These are phyloP conservation scores for Odontothrips loti DNA, from an alignment of 2,888 invertebrate genomes.

Conservation along the genomic window DNA sequence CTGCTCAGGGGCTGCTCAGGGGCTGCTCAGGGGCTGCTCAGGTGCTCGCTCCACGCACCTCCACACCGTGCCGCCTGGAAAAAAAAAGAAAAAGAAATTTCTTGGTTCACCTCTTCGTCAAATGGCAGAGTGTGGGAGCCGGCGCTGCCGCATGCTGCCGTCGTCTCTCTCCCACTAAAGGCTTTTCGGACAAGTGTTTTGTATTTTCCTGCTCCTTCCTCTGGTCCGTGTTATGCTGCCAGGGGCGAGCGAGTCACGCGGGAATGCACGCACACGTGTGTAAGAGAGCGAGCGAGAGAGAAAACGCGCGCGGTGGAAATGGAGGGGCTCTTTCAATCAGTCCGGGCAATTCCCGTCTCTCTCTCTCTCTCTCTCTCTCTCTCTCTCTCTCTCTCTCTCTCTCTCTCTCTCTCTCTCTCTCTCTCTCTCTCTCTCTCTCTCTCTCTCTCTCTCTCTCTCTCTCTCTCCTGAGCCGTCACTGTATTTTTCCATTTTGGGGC, in stretches of 20 bases:
- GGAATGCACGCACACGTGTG: neutral
- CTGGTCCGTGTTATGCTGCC: neutral
- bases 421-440: neutral
- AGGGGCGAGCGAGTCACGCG: neutral
- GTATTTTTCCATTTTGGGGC: neutral
- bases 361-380: too few species aligned
- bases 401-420: neutral
- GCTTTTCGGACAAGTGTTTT: too few species aligned
- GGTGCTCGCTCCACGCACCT: too few species aligned
- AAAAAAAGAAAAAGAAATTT: neutral
- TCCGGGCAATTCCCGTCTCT: neutral
- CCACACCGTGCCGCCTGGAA: neutral
- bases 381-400: too few species aligned
- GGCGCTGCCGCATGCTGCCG: neutral
- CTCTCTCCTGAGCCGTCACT: neutral
- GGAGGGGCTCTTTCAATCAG: neutral
- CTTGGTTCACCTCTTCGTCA: too few species aligned
- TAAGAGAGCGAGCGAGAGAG: neutral
- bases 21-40: too few species aligned
- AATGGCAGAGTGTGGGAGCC: neutral
- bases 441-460: neutral
- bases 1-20: too few species aligned
- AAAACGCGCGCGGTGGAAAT: neutral
- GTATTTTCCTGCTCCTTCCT: too few species aligned
- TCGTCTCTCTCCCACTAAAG: neutral